Conservation (phyloP, 2,113 vertebrate genomes). For the Salvator merianae region DNA sequence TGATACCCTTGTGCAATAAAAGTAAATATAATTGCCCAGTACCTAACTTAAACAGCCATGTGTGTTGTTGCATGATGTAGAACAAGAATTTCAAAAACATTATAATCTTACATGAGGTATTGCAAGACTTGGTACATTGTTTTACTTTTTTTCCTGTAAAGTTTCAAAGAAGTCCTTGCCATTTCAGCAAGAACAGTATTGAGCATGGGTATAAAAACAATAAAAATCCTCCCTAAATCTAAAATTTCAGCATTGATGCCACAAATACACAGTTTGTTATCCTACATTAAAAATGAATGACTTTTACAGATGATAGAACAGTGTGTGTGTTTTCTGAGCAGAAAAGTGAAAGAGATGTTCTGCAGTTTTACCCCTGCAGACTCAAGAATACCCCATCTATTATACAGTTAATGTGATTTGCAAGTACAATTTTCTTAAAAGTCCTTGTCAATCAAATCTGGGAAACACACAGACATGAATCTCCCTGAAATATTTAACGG, state of each 20-base stretch:
- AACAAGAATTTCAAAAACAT: too few relatives aligned
- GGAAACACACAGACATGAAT: not conserved
- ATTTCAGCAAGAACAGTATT: slow-evolving; percentile 2
- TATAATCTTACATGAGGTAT: not conserved
- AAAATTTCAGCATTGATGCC: not conserved
- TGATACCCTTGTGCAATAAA: too few relatives aligned
- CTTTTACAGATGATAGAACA: slow-evolving; percentile 11
- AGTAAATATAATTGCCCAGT: too few relatives aligned
- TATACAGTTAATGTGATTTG: slow-evolving; percentile 18
- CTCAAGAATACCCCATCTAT: not conserved
- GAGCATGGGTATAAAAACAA: not conserved
- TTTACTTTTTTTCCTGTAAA: not conserved
- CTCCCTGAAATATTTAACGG: not conserved
- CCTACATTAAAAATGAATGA: slow-evolving; percentile 3
- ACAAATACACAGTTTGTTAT: slow-evolving; percentile 14
- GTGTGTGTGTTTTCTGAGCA: not conserved
- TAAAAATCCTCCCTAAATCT: not conserved
- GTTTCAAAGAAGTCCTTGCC: not conserved
- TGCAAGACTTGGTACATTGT: not conserved
- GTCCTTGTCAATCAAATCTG: not conserved
- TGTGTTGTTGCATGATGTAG: not conserved
- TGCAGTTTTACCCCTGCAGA: not conserved
- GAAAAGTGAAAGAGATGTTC: slow-evolving; percentile 9
- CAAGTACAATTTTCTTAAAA: slow-evolving; percentile 24
- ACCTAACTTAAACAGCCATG: too few relatives aligned